Conservation (phyloP, 2,888 invertebrate genomes). For the Ctenicera cuprea region DNA sequence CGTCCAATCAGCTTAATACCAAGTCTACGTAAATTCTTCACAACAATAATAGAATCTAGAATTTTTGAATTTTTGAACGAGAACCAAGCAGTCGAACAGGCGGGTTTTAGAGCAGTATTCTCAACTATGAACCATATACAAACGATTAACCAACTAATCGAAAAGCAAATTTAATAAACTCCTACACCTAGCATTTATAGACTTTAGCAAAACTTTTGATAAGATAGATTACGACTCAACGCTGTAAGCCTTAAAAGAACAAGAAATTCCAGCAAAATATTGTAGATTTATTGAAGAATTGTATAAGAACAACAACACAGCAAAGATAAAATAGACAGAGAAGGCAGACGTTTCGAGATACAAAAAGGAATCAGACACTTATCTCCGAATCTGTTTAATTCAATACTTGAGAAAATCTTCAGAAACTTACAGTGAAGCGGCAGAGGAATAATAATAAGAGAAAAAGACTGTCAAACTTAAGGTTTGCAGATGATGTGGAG, state of each 20-base stretch:
- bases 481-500: background rate
- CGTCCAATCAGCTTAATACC: too few species aligned
- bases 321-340: too few species aligned
- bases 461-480: background rate
- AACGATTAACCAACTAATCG: background rate
- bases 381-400: background rate
- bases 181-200: too few species aligned
- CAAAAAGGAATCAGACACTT: background rate
- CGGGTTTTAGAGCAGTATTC: background rate
- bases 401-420: slow-evolving; percentile 1
- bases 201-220: background rate
- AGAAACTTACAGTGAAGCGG: background rate
- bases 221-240: background rate
- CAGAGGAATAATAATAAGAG: background rate
- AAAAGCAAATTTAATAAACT: background rate
- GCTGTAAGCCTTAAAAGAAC: background rate
- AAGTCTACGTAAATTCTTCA: too few species aligned
- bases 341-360: background rate
- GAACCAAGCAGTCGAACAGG: too few species aligned
- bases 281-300: background rate
- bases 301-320: slow-evolving; percentile 1
- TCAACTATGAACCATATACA: background rate
- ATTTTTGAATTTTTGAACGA: too few species aligned
- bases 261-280: background rate
- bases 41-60: too few species aligned